Evolutionary conservation across 2,113 vertebrate genomes (phyloP), one percentile per base, ranked within the genome.

Genomic region (Isichthys henryi): DNA sequence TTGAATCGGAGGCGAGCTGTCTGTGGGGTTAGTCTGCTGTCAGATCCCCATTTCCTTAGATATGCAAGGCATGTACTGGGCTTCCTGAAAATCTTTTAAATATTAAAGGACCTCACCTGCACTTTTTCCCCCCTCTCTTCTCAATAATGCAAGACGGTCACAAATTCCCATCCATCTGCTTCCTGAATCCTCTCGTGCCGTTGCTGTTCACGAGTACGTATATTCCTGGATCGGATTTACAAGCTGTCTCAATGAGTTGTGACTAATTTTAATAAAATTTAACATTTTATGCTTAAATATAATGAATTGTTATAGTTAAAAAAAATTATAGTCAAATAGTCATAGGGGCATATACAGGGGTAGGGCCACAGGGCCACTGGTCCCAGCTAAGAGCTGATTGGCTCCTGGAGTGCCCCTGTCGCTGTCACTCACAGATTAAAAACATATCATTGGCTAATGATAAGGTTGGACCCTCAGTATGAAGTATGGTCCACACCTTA

Each of bases 21-120:
- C 90, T 19, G 9, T 88, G 91, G 93, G 92, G 90, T 91, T 92
- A 85, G 92, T 91, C 93, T 90, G 58, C 62, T 0, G 93, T 94
- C 93, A 92, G 90, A 92, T 89, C 85, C 80, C 89, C 46, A 8
- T 43, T 87, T 85, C 48, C 89, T 84, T 95, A 93, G 91, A 92
- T 92, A 94, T 95, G 95, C 95, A 88, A 93, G 92, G 89, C 93
- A 93, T 92, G 92, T 91, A 88, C 90, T 56, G 88, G 89, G 90
- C 93, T 93, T 48, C 91, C 93, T 92, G 91, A 62, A 94, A 94
- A 92, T 84, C 93, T 93, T 91, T 95, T 93, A 95, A 95, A 95
- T 95, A 95, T 95, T 95, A 94, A 95, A 95, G 52, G 80, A 91
- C 92, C 90, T 92, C 93, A 94, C 94, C 94, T 95, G 94, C 94